Evolutionary conservation across 1,140 invertebrate genomes (phyloP), one percentile per base, ranked within the genome.

Genomic region (Lutraria rhynchaena): DNA sequence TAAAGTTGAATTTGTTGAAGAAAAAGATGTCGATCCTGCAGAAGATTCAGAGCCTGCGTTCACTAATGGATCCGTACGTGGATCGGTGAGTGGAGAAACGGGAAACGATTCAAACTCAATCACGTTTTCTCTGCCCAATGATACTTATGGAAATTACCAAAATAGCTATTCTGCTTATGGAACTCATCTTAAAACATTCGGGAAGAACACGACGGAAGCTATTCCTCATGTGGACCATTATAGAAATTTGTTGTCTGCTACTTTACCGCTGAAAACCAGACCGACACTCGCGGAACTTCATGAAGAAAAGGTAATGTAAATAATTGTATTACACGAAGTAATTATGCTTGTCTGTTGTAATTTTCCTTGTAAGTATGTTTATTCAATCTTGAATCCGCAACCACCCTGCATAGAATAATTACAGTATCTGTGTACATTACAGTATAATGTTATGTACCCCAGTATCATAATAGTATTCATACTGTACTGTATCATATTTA

Each of bases 241-340:
- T 92, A 94, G 97, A 76, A 98, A 99, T 91, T 96, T 98, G 81
- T 94, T 98, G 93, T 97, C 96, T 24, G 87, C 94, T 1, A 95
- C 98, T 55, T 97, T 97, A 87, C 96, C 95, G 22, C 46, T 90
- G n/a, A 91, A 96, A 96, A 86, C 94, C 96, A 88, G 98, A 89
- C 98, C 98, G 3, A 98, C 98, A 3, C 93, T 99, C 19, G 97
- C 98, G 89, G 97, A 99, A 92, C 94, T 99, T 3, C 97, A 98
- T 92, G 96, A 98, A 78, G 90, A 89, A 87, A 90, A 90, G 87
- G 90, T 90, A 81, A 76, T 73, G 58, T n/a, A n/a, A n/a, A n/a
- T n/a, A n/a, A n/a, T n/a, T n/a, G n/a, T n/a, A n/a, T n/a, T n/a
- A n/a, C n/a, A n/a, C n/a, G n/a, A n/a, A n/a, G n/a, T n/a, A n/a